A percentile compares a stretch with the other conserved stretches of the same genome.
phyloP scores from a whole-genome alignment of 2,888 invertebrate genomes.

The Eretmocerus hayati region DNA sequence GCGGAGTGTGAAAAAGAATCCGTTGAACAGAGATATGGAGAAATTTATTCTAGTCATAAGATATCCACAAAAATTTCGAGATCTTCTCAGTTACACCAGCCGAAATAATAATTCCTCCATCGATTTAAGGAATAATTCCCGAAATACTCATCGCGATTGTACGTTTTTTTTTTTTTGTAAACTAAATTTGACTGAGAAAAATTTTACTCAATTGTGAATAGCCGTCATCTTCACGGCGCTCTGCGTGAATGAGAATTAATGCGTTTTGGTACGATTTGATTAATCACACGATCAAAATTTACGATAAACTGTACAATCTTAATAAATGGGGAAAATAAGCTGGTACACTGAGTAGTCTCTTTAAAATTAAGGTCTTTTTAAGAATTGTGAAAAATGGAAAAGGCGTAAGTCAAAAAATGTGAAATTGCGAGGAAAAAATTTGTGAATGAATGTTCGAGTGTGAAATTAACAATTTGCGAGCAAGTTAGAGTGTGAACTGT shows the following conservation, averaged over 20 bases:
- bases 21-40: constrained; percentile 24
- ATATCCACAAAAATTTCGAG: constrained; percentile 16
- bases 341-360: constrained; percentile 36
- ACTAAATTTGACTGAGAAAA: constrained; percentile 22
- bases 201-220: constrained; percentile 24
- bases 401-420: constrained; percentile 26
- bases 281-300: constrained; percentile 2
- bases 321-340: constrained; percentile 26
- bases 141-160: constrained; percentile 5
- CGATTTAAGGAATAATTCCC: constrained; percentile 13
- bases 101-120: constrained; percentile 20
- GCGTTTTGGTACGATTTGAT: constrained; percentile 13
- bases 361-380: constrained; percentile 40
- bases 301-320: constrained; percentile 6
- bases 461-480: constrained; percentile 10
- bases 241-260: constrained; percentile 22
- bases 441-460: constrained; percentile 21
- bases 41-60: constrained; percentile 25
- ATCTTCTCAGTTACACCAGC: constrained; percentile 11
- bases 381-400: constrained; percentile 35
- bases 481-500: constrained; percentile 3
- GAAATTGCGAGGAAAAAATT: constrained; percentile 20
- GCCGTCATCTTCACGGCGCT: constrained; percentile 21
- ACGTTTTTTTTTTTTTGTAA: too few species aligned
- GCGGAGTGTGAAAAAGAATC: constrained; percentile 20